Evolutionary conservation across 2,888 invertebrate species (phyloP), one percentile per base, ranked within the genome.

Genomic region (Axea sp.): DNA sequence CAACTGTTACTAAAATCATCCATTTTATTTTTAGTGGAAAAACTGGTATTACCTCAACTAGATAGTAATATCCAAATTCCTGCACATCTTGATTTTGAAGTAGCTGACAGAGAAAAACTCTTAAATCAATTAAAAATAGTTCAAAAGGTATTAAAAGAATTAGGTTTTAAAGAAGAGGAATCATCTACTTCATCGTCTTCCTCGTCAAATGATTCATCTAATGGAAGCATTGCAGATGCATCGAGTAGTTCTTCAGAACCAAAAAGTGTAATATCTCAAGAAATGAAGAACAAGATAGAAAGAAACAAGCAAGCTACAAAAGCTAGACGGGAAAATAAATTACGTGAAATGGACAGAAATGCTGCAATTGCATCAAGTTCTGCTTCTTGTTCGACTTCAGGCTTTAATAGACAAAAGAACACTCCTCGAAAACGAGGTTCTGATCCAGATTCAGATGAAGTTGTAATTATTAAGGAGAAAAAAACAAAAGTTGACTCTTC

Each of bases 31-130:
- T 14, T 84, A 95, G 94, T 95, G 85, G 92, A 93, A 83, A 87
- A 90, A 5, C 91, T 92, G 41, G 89, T 95, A 0, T 76, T 88
- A 1, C 90, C 92, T 65, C 94, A 95, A 79, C 80, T 94, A 0
- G 90, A 91, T 12, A 77, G 60, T 0, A 45, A 62, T 0, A 79
- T 84, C 1, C 53, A 37, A 4, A 26, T 87, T 22, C 87, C 87
- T 1, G 73, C 75, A 0, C 19, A 75, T 5, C 60, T 86, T 1
- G 79, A 79, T 24, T 86, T 86, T 41, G 76, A 80, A 9, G 85
- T 83, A 28, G 3, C 75, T 0, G 82, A 84, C 71, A 77, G 76
- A 37, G 76, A 78, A n/a, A 77, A 81, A 19, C 71, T 86, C n/a
- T 22, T 79, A 33, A 81, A 84, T 17, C 87, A 87, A 59, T 60